Conservation (phyloP, 2,797 vertebrate species). For the Tinamus major region DNA sequence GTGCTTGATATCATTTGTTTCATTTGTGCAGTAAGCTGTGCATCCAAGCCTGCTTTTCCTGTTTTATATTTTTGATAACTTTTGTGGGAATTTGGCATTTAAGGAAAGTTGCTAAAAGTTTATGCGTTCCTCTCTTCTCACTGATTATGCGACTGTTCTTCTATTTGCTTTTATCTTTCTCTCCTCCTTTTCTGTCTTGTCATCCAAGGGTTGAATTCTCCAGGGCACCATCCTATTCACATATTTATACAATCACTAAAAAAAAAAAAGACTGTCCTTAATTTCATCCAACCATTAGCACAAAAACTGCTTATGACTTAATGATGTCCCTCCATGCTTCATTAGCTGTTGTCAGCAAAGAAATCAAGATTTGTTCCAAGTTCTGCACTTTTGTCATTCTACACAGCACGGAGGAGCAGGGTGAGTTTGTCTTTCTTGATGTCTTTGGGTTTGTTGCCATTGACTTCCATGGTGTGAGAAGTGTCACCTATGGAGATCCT, state of each 20-base stretch:
- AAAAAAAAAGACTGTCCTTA: not conserved
- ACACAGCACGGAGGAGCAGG: not conserved
- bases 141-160: not conserved
- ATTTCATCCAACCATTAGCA: not conserved
- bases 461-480: slow-evolving; percentile 42
- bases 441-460: not conserved
- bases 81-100: not conserved
- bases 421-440: not conserved
- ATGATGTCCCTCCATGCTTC: not conserved
- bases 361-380: not conserved
- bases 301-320: slow-evolving; percentile 5
- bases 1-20: not conserved
- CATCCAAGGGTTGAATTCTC: not conserved
- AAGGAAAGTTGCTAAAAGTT: not conserved
- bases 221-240: not conserved
- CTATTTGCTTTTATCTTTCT: not conserved
- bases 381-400: not conserved
- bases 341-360: slow-evolving; percentile 29
- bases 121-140: not conserved
- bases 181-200: not conserved
- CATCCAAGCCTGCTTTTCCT: not conserved
- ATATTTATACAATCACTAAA: not conserved
- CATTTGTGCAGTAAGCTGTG: not conserved
- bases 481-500: not conserved
- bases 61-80: not conserved